Percentiles rank a stretch among this genome's conserved stretches.
These are phyloP conservation scores for Psittacula derbiana DNA, from an alignment of 2,797 vertebrate species.

Conservation along the genomic window DNA sequence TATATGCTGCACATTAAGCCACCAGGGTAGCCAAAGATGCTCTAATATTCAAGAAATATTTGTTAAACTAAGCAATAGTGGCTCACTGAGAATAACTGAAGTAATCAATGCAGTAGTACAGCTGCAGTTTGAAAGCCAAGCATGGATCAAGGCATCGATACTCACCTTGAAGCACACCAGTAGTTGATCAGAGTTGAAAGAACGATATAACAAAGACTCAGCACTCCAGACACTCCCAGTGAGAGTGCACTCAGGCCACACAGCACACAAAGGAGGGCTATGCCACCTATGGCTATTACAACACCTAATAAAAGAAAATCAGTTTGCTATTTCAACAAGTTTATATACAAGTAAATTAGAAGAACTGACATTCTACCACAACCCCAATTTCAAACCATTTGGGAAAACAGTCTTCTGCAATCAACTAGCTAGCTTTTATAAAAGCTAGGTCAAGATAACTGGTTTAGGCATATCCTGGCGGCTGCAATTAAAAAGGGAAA, in stretches of 20 bases:
- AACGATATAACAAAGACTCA: slow-evolving; percentile 68
- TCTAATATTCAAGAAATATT: neutral
- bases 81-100: neutral
- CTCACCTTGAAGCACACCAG: slow-evolving; percentile 73
- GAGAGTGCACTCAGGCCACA: slow-evolving; percentile 76
- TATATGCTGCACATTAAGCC: neutral
- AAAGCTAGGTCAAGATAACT: neutral
- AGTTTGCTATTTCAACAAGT: neutral
- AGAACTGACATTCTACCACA: neutral
- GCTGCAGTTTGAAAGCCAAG: neutral
- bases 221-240: slow-evolving; percentile 69
- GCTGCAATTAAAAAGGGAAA: neutral
- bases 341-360: neutral
- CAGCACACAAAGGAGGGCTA: slow-evolving; percentile 78
- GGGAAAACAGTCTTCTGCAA: neutral
- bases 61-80: neutral
- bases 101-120: neutral
- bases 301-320: slow-evolving; percentile 65
- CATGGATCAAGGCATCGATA: neutral
- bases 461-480: neutral
- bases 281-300: slow-evolving; percentile 75
- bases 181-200: slow-evolving; percentile 73
- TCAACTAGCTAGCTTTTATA: neutral
- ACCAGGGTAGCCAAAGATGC: neutral
- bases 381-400: neutral